Base-by-base conservation (phyloP, 35 echinoderm and acorn worm genomes). In the Amphiura filiformis region DNA sequence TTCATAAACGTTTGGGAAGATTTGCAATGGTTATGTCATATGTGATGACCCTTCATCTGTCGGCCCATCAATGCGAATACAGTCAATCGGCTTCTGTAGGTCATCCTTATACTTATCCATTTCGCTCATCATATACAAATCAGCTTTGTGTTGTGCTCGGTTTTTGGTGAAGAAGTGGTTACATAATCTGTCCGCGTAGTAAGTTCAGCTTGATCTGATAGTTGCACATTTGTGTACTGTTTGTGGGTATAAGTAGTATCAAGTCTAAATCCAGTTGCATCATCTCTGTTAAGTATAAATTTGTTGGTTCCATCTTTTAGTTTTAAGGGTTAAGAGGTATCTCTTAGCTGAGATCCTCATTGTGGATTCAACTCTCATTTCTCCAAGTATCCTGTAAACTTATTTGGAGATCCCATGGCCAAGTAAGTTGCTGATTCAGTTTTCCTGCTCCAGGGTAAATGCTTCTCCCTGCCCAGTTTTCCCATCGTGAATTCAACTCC, bases 181-280 rank as follows among this genome's bases (percentile, higher is more conserved):
- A 91, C 89, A 39, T 91, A 91, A 39, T 91, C 83, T 13, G 89
- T 91, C 32, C 33, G 52, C 2, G 38, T 91, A 18, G 89, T 91
- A 0, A 87, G 75, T 37, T 87, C 83, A 34, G 89, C 36, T 28
- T 87, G 32, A 18, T 86, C 84, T 35, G 49, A 87, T 42, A 77
- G 30, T 34, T 32, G 39, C 15, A 91, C 11, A 79, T n/a, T 78
- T 56, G 77, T 0, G 38, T 91, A 86, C 39, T 91, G 83, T 31
- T 91, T 86, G 34, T 91, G 81, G 1, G 83, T 91, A 38, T 64
- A 91, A 9, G 83, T 91, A 57, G 89, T 91, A 39, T 87, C 83
- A 78, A 87, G 76, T 5, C 42, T 23, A 52, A 57, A 86, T 4
- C 83, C 70, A 52, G 84, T 84, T 36, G 84, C 89, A 87, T 91